Base-by-base conservation (phyloP, 23 tunicate genomes). In the Halocynthia aurantium region DNA sequence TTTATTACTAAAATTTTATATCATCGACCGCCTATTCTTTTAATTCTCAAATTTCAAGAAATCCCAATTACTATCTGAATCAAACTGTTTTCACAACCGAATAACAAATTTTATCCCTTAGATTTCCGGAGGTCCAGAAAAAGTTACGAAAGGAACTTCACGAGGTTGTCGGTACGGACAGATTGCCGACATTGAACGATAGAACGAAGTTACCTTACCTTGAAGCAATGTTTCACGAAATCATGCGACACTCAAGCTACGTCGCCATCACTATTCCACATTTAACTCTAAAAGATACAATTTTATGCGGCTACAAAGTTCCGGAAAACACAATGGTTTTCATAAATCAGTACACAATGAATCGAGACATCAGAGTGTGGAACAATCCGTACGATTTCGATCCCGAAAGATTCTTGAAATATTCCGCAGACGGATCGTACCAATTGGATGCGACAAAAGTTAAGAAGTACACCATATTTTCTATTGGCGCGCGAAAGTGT, bases 401-500 rank as follows among this genome's bases (percentile, higher is more conserved):
- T 10, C 87, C 87, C 6, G 57, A 57, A 18, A 50, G 87, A 55
- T 84, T 84, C 57, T 52, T 84, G 6, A 84, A 69, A 49, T 51
- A 67, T 22, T 49, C 52, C 7, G 82, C 64, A 4, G 67, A 64
- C 76, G 82, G 82, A 7, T n/a, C 17, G 12, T 56, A 50, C 10
- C 50, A 67, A 21, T 50, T 84, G 6, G 71, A 84, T 54, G 22
- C 64, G 6, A 20, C 10, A 8, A 50, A 62, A 55, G 77, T 77
- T 49, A 76, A 76, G 50, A 84, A 69, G 53, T 76, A 69, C 82
- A 49, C 58, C 65, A 70, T 68, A 56, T 84, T 84, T 57, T 84
- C 87, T 15, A 77, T 73, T 8, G 87, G 87, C 10, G 51, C 70
- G 51, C 55, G 87, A 55, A 84, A 84, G 69, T 84, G 87, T 77